Conservation (phyloP, 1,140 invertebrate species). For the Eupeodes corollae region DNA sequence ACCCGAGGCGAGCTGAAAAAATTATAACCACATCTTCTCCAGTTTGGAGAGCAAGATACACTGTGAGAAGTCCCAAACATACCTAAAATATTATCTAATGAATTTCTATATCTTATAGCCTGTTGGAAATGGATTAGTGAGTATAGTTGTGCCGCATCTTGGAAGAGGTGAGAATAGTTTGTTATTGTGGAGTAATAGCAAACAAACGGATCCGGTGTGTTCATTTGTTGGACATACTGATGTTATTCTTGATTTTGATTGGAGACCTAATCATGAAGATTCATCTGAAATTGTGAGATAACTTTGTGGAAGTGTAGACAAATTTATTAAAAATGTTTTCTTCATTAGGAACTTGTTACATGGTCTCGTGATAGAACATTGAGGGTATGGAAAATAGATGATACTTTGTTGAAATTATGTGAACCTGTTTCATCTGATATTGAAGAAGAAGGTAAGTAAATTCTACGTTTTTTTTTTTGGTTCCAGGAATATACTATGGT, state of each 20-base stretch:
- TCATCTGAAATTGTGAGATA: constrained; percentile 23
- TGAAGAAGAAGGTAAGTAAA: constrained; percentile 24
- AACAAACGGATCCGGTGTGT: constrained; percentile 60
- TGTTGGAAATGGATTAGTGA: constrained; percentile 84
- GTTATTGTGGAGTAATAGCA: constrained; percentile 67
- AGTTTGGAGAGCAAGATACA: constrained; percentile 87
- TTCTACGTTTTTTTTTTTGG: too few species aligned
- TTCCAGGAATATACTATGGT: too few species aligned
- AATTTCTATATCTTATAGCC: constrained; percentile 45
- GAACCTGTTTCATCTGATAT: constrained; percentile 38
- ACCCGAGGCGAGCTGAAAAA: constrained; percentile 68
- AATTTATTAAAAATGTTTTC: not conserved
- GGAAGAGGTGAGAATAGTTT: constrained; percentile 68
- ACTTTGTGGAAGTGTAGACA: not conserved
- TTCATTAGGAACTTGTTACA: constrained; percentile 79
- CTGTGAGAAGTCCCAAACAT: constrained; percentile 41
- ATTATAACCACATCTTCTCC: constrained; percentile 74
- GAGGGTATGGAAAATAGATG: constrained; percentile 80
- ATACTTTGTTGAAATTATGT: constrained; percentile 64
- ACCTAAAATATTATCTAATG: not conserved
- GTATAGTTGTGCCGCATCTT: constrained; percentile 74
- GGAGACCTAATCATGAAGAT: constrained; percentile 52
- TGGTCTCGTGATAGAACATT: constrained; percentile 92
- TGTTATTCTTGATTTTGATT: constrained; percentile 89
- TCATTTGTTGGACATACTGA: constrained; percentile 87